Evolutionary conservation across 2,797 vertebrate genomes (phyloP), one percentile per base, ranked within the genome.

Genomic region (Euphonia xanthogaster): DNA sequence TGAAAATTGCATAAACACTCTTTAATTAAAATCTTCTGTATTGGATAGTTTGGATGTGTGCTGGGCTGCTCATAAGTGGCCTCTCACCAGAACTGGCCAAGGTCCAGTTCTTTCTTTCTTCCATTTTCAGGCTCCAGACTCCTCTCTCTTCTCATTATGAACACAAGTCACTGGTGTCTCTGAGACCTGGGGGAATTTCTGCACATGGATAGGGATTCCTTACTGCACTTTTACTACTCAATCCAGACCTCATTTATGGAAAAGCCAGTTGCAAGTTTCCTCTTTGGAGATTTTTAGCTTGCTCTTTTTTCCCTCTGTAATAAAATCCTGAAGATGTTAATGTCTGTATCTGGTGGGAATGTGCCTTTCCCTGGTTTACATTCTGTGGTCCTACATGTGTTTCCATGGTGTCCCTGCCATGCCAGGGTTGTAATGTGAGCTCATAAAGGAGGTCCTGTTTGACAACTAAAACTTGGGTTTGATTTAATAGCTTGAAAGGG

Each of bases 301-400:
- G 5, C 22, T 33, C 8, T 2, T 57, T 86, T 66, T 20, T 28
- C 27, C 42, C 12, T 68, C 40, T 66, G 16, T 33, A 57, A 47
- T 42, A 47, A 60, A 58, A 27, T 40, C 42, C 55, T 71, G 67
- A 16, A 39, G 27, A 31, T 30, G 2, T 33, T 40, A 14, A 14
- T 74, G 40, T 54, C 17, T 86, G 2, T 35, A 3, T 54, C 18
- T 23, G 10, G 21, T 5, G 54, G 57, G 73, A 33, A 6, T 16
- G n/a, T 48, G 15, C 44, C 50, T 83, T 22, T 83, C 51, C 33
- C 23, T 31, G 62, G 39, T 50, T 54, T 23, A 7, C 31, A 3
- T 10, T 51, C 45, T 2, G 45, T 30, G 73, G 19, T 65, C 33
- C 3, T 6, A 5, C 33, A 14, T 1, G 0, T 65, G 24, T 40